Evolutionary conservation across 2,113 vertebrate genomes (phyloP).

Genomic region (Pitta sordida): DNA sequence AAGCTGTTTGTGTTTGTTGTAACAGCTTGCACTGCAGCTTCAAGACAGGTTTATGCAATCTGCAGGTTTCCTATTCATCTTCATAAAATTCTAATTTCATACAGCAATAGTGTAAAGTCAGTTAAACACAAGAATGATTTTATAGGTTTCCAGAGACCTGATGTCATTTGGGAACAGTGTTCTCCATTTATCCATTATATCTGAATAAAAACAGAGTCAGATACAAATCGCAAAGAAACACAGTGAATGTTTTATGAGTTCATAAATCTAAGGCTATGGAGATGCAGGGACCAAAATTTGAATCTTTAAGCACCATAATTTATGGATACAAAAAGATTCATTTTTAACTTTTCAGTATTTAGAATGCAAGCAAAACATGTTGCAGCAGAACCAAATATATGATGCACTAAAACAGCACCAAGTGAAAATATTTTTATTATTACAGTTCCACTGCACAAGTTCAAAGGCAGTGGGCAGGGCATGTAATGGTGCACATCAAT

Average conservation of each 20-base stretch:
- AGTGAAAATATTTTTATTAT: background rate
- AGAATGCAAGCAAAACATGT: slow-evolving; percentile 7
- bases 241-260: slow-evolving; percentile 47
- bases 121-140: slow-evolving; percentile 55
- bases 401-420: background rate
- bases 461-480: background rate
- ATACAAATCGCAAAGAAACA: slow-evolving; percentile 65
- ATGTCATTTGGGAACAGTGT: slow-evolving; percentile 39
- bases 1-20: background rate
- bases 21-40: background rate
- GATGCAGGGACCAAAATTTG: slow-evolving; percentile 9
- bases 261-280: slow-evolving; percentile 55
- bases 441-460: background rate
- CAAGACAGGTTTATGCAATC: background rate
- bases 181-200: slow-evolving; percentile 40
- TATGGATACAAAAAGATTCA: slow-evolving; percentile 16
- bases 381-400: background rate
- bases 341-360: slow-evolving; percentile 52
- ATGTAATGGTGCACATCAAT: background rate
- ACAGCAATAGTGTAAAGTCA: slow-evolving; percentile 16
- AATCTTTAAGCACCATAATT: slow-evolving; percentile 42
- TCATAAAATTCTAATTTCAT: slow-evolving; percentile 52
- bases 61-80: slow-evolving; percentile 14
- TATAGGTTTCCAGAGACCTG: slow-evolving; percentile 48
- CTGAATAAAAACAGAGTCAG: slow-evolving; percentile 39